Evolutionary conservation across 2,113 vertebrate species (phyloP).

Genomic region (Archilochus colubris): DNA sequence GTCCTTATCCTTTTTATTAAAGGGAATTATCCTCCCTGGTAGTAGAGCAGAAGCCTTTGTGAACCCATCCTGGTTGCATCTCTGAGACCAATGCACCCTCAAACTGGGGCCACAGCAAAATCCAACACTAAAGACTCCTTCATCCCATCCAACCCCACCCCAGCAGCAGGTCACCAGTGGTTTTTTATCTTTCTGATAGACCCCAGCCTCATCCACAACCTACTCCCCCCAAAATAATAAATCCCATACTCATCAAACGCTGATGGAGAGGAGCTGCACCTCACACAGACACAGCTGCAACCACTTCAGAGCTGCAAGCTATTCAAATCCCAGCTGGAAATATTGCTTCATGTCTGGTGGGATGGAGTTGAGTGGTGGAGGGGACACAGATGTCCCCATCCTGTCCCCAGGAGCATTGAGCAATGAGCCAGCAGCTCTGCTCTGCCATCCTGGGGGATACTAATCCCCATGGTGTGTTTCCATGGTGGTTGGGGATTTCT

Average conservation of each 20-base stretch:
- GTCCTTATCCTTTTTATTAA: too few relatives aligned
- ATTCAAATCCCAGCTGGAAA: not conserved
- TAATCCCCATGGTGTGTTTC: rapidly evolving
- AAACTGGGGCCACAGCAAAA: not conserved
- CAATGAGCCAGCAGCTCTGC: rapidly evolving
- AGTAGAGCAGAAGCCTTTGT: not conserved
- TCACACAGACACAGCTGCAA: not conserved
- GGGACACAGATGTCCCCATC: not conserved
- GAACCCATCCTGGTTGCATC: not conserved
- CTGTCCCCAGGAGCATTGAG: not conserved
- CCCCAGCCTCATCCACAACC: not conserved
- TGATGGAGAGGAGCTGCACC: rapidly evolving
- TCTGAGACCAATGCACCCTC: rapidly evolving
- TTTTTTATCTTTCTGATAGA: not conserved
- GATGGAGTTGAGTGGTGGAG: not conserved
- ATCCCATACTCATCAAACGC: rapidly evolving
- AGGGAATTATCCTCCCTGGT: not conserved
- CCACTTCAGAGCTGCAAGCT: not conserved
- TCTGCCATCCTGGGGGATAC: not conserved
- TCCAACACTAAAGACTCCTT: rapidly evolving
- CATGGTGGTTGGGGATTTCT: not conserved
- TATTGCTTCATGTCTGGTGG: not conserved
- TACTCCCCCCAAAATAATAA: not conserved
- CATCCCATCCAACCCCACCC: not conserved
- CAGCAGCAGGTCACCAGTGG: not conserved